A percentile compares a stretch with the other conserved stretches of the same genome.
Evolutionary conservation across 2,888 invertebrate species (phyloP).

Genomic region (Volucella inflata): DNA sequence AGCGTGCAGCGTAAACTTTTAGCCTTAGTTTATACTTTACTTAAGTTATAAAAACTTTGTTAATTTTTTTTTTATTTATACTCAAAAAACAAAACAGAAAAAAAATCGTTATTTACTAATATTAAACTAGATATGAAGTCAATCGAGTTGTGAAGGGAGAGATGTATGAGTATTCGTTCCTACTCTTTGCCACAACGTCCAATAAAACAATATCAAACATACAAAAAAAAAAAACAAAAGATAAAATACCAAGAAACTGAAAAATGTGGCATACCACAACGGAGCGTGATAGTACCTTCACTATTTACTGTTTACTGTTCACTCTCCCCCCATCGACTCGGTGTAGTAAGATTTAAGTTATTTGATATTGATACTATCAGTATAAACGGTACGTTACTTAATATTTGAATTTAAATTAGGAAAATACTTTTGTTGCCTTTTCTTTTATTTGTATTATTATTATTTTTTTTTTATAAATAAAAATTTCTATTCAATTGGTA

Average conservation of each 20-base stretch:
- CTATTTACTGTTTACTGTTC: constrained; percentile 26
- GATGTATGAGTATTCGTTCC: constrained; percentile 60
- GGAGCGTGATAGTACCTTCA: constrained; percentile 63
- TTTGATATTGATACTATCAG: constrained; percentile 74
- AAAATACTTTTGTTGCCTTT: constrained; percentile 34
- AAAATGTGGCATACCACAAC: constrained; percentile 65
- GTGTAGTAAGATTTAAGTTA: constrained; percentile 70
- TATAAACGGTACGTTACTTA: constrained; percentile 83
- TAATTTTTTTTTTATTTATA: constrained; percentile 65
- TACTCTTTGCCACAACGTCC: constrained; percentile 69
- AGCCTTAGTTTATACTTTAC: constrained; percentile 86
- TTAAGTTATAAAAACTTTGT: constrained; percentile 84
- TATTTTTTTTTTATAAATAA: constrained; percentile 31
- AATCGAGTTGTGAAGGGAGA: constrained; percentile 10
- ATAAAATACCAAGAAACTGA: constrained; percentile 37
- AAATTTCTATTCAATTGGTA: constrained; percentile 62
- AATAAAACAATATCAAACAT: constrained; percentile 55
- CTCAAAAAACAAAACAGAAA: constrained; percentile 24
- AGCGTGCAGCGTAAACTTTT: constrained; percentile 85
- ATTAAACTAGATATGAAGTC: constrained; percentile 66
- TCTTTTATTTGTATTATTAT: constrained; percentile 5
- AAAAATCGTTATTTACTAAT: constrained; percentile 65
- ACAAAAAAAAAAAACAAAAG: too few species aligned
- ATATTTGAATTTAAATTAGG: constrained; percentile 68
- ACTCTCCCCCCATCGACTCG: not conserved